Evolutionary conservation across 1,140 invertebrate species (phyloP), one percentile per base, ranked within the genome.

Genomic region (Magallana gigas): DNA sequence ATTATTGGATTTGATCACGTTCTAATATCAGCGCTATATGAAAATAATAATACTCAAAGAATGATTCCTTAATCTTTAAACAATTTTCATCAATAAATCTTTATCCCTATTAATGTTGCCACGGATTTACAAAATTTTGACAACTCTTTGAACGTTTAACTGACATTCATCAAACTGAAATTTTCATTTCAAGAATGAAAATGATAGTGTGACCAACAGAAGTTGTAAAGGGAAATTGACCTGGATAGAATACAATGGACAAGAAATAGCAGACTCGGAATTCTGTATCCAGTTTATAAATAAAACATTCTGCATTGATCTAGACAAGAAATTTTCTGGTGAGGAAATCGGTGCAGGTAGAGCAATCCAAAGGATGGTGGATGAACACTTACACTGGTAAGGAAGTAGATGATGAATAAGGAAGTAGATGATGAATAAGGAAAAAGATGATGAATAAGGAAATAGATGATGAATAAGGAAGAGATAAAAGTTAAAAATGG

Each of bases 181-280:
- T 16, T 64, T 64, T 64, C 7, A 64, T 29, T 76, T 76, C n/a
- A 68, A 76, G 23, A 81, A 62, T 57, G 29, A 18, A 1, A 82
- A 89, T 64, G 85, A 89, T 23, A 76, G 68, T 76, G 36, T 76
- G 23, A 76, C 2, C 23, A 57, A 83, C 8, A 83, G 48, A 83
- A 82, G 85, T 57, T 59, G 18, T 16, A 87, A 87, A 58, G 89
- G 89, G 6, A 91, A 92, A 86, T 84, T 88, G 16, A 95, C 95
- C 0, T 95, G 95, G 95, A 94, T 95, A 23, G 93, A 93, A 11
- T 91, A 93, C 83, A 95, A 95, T 90, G 95, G 94, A 4, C 85
- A 92, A 58, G 88, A 91, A 29, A 57, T 95, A 8, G 92, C 91
- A 5, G 95, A 95, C 84, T 95, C 94, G 0, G 91, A 94, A 68